phyloP scores from a whole-genome alignment of 2,113 vertebrate genomes.

The Desmodus rotundus region DNA sequence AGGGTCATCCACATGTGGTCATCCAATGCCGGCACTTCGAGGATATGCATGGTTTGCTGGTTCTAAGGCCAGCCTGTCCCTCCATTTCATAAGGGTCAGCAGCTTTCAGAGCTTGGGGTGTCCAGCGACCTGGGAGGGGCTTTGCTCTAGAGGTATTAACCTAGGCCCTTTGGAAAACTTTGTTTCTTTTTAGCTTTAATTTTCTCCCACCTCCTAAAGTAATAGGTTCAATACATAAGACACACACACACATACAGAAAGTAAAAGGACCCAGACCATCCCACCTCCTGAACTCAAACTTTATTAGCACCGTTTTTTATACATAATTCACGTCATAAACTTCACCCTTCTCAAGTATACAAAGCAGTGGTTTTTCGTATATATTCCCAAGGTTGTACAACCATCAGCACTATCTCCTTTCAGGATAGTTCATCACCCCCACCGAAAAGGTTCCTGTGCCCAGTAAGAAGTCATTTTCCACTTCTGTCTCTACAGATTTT shows the following conservation, averaged over 20 bases:
- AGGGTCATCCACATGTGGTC: not conserved
- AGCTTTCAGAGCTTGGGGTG: not conserved
- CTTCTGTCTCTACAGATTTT: not conserved
- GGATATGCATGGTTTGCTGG: not conserved
- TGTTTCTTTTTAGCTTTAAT: not conserved
- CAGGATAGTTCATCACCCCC: not conserved
- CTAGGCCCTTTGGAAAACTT: not conserved
- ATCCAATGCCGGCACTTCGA: fast-evolving
- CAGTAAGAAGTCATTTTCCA: not conserved
- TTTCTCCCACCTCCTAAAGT: not conserved
- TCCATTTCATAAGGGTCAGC: not conserved
- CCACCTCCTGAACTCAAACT: not conserved
- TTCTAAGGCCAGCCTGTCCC: not conserved
- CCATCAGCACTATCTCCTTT: not conserved
- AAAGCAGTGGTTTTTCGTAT: not conserved
- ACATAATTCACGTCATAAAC: not conserved
- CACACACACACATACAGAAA: not conserved
- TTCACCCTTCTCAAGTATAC: not conserved
- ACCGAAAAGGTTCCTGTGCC: not conserved
- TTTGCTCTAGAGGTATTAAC: not conserved
- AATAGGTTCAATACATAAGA: not conserved
- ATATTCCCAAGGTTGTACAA: no score
- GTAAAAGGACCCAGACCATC: not conserved
- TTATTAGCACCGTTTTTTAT: not conserved
- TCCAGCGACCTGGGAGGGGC: no score